phyloP scores from a whole-genome alignment of 2,113 vertebrate species.

The Plestiodon gilberti region DNA sequence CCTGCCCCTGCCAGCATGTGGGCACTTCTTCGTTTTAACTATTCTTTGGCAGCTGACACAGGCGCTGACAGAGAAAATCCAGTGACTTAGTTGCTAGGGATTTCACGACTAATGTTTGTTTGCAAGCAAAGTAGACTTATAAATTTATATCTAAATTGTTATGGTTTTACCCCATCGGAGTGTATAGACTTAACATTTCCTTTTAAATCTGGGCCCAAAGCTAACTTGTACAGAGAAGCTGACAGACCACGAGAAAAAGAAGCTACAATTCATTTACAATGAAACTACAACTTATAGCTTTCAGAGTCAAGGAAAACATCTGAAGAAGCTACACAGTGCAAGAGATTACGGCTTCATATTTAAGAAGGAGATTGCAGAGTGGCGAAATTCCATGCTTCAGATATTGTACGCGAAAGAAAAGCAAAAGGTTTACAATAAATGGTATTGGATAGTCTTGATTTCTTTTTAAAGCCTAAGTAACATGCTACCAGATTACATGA shows the following conservation, averaged over 20 bases:
- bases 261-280: constrained; percentile 52
- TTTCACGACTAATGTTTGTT: constrained; percentile 84
- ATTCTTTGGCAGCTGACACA: constrained; percentile 96
- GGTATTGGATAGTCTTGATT: constrained; percentile 65
- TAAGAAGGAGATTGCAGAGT: constrained; percentile 47
- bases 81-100: constrained; percentile 88
- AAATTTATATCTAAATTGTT: constrained; percentile 67
- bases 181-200: constrained; percentile 53
- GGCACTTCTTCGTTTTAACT: constrained; percentile 89
- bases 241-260: constrained; percentile 64
- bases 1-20: constrained; percentile 88
- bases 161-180: constrained; percentile 70
- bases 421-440: constrained; percentile 63
- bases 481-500: constrained; percentile 70
- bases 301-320: constrained; percentile 44
- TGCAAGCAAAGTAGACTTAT: constrained; percentile 73
- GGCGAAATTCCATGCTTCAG: constrained; percentile 61
- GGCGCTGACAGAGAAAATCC: constrained; percentile 92
- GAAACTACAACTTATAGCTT: constrained; percentile 59
- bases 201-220: constrained; percentile 78
- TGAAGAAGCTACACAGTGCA: constrained; percentile 57
- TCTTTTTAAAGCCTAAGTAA: constrained; percentile 69
- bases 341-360: constrained; percentile 52
- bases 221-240: constrained; percentile 76
- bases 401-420: constrained; percentile 60